Conservation (phyloP, 2,113 vertebrate genomes). For the Ammodramus savannarum region DNA sequence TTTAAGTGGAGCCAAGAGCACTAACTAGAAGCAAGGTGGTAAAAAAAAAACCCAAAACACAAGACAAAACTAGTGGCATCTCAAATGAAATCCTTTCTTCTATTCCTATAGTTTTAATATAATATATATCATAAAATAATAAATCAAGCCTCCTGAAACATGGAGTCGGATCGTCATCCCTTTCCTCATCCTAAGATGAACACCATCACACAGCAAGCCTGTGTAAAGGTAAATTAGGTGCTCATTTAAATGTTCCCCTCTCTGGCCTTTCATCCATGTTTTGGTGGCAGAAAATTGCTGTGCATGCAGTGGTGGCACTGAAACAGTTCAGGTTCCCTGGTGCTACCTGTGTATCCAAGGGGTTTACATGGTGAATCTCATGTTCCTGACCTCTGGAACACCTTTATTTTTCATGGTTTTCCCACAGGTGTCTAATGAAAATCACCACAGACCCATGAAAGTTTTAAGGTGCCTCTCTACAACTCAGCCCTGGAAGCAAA, state of each 20-base stretch:
- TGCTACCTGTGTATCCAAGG: background rate
- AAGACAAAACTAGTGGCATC: background rate
- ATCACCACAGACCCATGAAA: background rate
- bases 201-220: background rate
- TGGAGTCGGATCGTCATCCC: too few relatives aligned
- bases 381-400: background rate
- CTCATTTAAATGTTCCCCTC: background rate
- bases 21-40: background rate
- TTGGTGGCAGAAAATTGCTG: background rate
- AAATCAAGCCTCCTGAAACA: too few relatives aligned
- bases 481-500: background rate
- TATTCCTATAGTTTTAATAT: too few relatives aligned
- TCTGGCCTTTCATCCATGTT: background rate
- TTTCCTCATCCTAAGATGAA: too few relatives aligned
- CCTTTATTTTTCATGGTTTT: background rate
- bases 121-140: too few relatives aligned
- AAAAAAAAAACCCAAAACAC: background rate
- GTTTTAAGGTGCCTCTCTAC: background rate
- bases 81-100: background rate
- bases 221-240: background rate
- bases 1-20: background rate
- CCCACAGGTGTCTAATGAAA: background rate
- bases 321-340: background rate
- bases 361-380: background rate
- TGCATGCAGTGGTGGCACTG: background rate